Base-by-base conservation (phyloP, 2,888 invertebrate genomes). In the Odontothrips loti region DNA sequence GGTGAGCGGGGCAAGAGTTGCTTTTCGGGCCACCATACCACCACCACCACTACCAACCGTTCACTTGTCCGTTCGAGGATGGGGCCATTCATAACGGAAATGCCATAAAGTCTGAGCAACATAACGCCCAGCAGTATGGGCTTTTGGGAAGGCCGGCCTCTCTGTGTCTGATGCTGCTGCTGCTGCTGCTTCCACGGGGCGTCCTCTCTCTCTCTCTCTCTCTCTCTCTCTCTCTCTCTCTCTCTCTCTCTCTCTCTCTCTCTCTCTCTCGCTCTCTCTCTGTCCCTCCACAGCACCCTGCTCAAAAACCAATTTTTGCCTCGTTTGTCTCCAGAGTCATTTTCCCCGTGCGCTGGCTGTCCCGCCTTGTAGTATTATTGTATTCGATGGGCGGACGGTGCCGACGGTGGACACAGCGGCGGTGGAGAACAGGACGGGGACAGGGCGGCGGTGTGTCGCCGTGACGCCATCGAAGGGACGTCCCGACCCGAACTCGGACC, bases 21-120 rank as follows among this genome's bases (percentile, higher is more conserved):
- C 34, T 43, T 43, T 43, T 43, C 34, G 34, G 34, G n/a, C n/a
- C n/a, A n/a, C n/a, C n/a, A n/a, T n/a, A n/a, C n/a, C n/a, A n/a
- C 34, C 34, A 6, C 34, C 34, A 43, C 34, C 34, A 43, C 34
- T 43, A 43, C 34, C 34, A 43, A 43, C 34, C 34, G 34, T 43
- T 43, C 34, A 43, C 34, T 43, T 43, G 34, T 43, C 34, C 34
- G 34, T 43, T 43, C 34, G 34, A 43, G 34, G 34, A 43, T 43
- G 58, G 58, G 68, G 27, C 68, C 68, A 75, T 75, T 75, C 68
- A 75, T 75, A 75, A 75, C 68, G 68, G 68, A 75, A 75, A 75
- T 75, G 68, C 68, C 68, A 75, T 75, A 75, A 75, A 75, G 68
- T 75, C 68, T 58, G 20, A n/a, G 58, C 58, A 17, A 58, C 58